Percentiles rank a stretch among this genome's conserved stretches.
Conservation (phyloP, 2,113 vertebrate genomes). For the Picathartes gymnocephalus region DNA sequence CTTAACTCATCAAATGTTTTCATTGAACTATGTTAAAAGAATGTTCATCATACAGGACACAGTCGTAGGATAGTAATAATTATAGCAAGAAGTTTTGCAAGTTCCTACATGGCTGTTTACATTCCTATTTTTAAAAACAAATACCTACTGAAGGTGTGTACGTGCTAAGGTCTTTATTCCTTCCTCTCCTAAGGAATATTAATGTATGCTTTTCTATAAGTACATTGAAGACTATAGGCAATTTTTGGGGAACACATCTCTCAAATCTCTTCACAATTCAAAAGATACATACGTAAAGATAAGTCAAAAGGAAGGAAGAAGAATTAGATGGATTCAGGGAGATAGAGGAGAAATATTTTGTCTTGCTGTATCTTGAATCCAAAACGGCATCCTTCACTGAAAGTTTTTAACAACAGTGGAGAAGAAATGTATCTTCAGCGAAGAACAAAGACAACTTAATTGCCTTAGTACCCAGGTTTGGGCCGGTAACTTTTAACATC, state of each 20-base stretch:
- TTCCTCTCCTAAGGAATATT: neutral
- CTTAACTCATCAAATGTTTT: neutral
- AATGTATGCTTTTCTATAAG: neutral
- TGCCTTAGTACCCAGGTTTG: neutral
- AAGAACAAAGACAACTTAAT: neutral
- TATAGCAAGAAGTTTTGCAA: neutral
- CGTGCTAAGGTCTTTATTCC: neutral
- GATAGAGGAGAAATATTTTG: neutral
- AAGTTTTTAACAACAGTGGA: neutral
- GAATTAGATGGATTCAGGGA: neutral
- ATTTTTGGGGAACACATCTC: neutral
- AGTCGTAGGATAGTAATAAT: neutral
- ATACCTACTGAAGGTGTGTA: conserved; percentile 17
- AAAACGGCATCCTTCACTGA: neutral
- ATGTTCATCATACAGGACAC: neutral
- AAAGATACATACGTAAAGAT: neutral
- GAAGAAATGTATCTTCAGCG: rapidly evolving
- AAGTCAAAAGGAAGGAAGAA: neutral
- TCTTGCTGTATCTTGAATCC: neutral
- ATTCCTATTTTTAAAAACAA: conserved; percentile 22
- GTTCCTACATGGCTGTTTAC: conserved; percentile 8
- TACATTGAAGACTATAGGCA: neutral
- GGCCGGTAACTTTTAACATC: neutral
- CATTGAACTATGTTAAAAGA: neutral
- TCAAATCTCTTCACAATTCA: neutral